Conservation (phyloP, 2,797 vertebrate species). For the Sternotherus odoratus region DNA sequence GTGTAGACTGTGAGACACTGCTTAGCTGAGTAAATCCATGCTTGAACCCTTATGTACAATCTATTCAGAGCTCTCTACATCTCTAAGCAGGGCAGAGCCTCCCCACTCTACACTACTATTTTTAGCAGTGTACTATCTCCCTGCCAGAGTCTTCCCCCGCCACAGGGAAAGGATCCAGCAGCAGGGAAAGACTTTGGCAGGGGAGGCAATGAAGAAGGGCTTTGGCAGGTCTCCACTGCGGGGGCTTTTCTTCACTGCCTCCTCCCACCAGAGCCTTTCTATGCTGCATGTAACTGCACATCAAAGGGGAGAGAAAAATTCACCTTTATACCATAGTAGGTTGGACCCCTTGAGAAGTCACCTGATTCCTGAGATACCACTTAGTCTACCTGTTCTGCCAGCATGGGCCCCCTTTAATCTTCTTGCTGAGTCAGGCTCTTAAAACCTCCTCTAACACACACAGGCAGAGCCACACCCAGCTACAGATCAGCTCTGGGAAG, state of each 20-base stretch:
- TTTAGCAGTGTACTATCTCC: neutral
- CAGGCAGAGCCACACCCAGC: no score
- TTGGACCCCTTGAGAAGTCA: no score
- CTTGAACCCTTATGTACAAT: no score
- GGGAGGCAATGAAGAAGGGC: neutral
- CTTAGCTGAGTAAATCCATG: neutral
- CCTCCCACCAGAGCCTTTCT: neutral
- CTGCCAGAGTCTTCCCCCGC: neutral
- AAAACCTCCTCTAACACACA: no score
- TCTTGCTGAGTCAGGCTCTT: no score
- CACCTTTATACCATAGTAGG: neutral
- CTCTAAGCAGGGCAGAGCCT: neutral
- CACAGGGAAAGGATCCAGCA: neutral
- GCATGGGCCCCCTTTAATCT: no score
- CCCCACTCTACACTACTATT: neutral
- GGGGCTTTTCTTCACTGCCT: neutral
- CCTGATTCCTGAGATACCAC: no score
- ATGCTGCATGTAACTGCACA: neutral
- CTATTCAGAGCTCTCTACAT: neutral
- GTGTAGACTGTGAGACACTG: neutral
- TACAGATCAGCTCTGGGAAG: no score
- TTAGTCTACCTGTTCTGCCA: no score
- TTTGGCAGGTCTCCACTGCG: neutral
- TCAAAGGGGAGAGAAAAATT: neutral
- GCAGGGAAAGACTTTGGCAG: neutral